A percentile compares a stretch with the other conserved stretches of the same genome.
phyloP scores from a whole-genome alignment of 2,797 vertebrate species.

The Platyrinchus mystaceus region DNA sequence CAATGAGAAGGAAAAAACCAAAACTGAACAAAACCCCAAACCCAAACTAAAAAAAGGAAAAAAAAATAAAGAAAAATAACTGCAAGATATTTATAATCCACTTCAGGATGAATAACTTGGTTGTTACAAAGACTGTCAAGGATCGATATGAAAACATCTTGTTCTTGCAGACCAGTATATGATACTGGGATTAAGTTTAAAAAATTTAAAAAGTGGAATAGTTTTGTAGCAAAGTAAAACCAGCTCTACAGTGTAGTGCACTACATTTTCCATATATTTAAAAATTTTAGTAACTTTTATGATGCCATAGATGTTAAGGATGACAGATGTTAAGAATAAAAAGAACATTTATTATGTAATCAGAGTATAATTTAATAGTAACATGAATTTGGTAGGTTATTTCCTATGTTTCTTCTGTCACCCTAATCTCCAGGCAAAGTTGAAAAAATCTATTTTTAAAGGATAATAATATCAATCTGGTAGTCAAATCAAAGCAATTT shows the following conservation, averaged over 20 bases:
- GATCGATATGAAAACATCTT: not conserved
- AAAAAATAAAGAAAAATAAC: not conserved
- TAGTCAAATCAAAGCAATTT: not conserved
- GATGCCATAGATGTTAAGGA: not conserved
- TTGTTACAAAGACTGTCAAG: not conserved
- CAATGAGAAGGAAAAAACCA: not conserved
- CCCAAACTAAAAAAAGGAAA: rapidly evolving
- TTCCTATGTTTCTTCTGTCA: not conserved
- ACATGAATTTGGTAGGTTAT: not conserved
- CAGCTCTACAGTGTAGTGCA: not conserved
- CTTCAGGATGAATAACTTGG: not conserved
- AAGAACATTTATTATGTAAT: not conserved
- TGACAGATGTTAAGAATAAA: not conserved
- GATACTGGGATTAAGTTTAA: not conserved
- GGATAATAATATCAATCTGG: not conserved
- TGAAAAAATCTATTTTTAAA: not conserved
- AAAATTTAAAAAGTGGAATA: not conserved
- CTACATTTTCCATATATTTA: not conserved
- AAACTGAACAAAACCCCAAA: not conserved
- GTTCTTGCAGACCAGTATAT: not conserved
- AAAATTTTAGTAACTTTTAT: not conserved
- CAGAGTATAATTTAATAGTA: not conserved
- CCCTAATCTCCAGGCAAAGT: not conserved
- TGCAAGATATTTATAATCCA: not conserved
- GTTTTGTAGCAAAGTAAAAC: not conserved